Evolutionary conservation across 2,797 vertebrate genomes (phyloP).

Genomic region (Craterocephalus amniculus): DNA sequence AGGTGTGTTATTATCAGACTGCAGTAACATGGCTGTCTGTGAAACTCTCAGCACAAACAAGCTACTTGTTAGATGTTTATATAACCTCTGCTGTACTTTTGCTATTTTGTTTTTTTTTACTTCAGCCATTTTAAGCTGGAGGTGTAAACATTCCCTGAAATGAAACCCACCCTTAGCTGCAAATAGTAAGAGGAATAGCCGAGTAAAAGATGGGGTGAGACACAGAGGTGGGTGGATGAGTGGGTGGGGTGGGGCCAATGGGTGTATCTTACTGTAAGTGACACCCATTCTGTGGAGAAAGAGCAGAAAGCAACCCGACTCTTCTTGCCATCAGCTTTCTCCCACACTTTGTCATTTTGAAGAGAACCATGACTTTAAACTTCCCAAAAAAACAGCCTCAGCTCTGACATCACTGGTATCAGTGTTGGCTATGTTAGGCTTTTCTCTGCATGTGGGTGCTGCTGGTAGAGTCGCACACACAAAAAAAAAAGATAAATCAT

Average conservation of each 20-base stretch:
- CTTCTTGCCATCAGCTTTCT: constrained; percentile 37
- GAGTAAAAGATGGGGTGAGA: constrained; percentile 47
- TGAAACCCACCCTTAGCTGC: constrained; percentile 56
- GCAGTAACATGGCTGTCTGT: constrained; percentile 3
- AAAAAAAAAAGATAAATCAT: neutral
- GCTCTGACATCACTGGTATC: constrained; percentile 33
- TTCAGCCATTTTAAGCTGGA: constrained; percentile 61
- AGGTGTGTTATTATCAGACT: constrained; percentile 18
- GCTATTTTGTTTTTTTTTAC: constrained; percentile 47
- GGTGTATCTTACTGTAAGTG: constrained; percentile 59
- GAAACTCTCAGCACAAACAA: constrained; percentile 15
- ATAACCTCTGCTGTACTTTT: constrained; percentile 29
- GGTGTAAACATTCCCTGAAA: constrained; percentile 67
- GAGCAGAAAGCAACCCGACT: constrained; percentile 25
- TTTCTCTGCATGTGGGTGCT: neutral
- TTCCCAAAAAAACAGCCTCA: constrained; percentile 30
- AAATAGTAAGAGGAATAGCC: constrained; percentile 38
- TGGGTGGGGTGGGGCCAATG: constrained; percentile 9
- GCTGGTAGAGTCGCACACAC: no score
- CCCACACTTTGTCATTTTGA: constrained; percentile 33
- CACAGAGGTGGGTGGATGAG: constrained; percentile 31
- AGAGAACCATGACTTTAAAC: constrained; percentile 42
- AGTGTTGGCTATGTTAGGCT: constrained; percentile 2
- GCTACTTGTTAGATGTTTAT: constrained; percentile 33
- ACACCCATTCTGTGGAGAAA: constrained; percentile 37